Conservation (phyloP, 1,140 invertebrate species). For the Trachymyrmex septentrionalis region DNA sequence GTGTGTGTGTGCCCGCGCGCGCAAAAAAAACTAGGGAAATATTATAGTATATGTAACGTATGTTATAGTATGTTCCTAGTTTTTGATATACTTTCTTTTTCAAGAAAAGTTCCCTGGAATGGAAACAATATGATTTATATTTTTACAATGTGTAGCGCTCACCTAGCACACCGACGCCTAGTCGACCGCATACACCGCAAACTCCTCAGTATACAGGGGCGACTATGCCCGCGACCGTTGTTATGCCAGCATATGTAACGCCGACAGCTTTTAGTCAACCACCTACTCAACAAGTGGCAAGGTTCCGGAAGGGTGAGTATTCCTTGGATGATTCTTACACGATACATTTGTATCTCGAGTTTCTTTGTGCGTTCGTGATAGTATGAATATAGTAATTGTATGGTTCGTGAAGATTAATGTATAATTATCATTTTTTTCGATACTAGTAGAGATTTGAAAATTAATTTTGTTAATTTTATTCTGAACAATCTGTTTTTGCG, state of each 20-base stretch:
- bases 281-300: slow-evolving; percentile 84
- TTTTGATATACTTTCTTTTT: too few species aligned
- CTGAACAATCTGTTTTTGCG: neutral
- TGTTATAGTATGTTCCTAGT: too few species aligned
- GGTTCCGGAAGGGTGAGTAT: slow-evolving; percentile 86
- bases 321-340: neutral
- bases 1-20: too few species aligned
- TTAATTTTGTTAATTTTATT: neutral
- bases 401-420: neutral
- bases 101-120: neutral
- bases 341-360: neutral
- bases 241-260: slow-evolving; percentile 86
- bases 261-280: slow-evolving; percentile 86
- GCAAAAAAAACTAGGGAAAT: too few species aligned
- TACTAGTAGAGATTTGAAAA: neutral
- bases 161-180: slow-evolving; percentile 89
- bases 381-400: too few species aligned
- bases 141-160: slow-evolving; percentile 86
- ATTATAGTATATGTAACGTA: too few species aligned
- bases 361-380: neutral
- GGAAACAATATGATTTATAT: slow-evolving; percentile 32
- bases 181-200: slow-evolving; percentile 94
- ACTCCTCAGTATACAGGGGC: slow-evolving; percentile 89
- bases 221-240: slow-evolving; percentile 85
- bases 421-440: neutral